phyloP scores from a whole-genome alignment of 2,888 invertebrate genomes.

The Ecdyonurus torrentis region DNA sequence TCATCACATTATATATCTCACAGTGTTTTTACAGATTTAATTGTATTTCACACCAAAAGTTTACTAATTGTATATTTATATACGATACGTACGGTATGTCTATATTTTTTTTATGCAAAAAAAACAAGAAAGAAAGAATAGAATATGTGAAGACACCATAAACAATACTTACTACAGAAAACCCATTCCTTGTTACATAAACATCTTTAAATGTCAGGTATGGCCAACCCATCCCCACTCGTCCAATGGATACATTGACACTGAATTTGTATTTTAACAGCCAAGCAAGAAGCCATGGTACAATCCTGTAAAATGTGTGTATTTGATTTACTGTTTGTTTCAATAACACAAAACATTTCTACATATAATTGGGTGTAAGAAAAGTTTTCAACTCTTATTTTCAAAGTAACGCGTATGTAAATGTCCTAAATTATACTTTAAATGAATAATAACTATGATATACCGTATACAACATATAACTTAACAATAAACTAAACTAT shows the following conservation, averaged over 20 bases:
- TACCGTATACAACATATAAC: conserved; percentile 3
- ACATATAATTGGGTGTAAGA: too few species aligned
- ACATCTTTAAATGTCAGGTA: conserved; percentile 67
- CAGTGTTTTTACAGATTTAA: not conserved
- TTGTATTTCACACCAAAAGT: not conserved
- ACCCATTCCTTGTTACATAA: conserved; percentile 60
- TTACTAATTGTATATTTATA: not conserved
- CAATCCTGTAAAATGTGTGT: conserved; percentile 53
- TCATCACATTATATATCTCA: conserved; percentile 11
- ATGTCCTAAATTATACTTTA: too few species aligned
- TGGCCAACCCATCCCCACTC: conserved; percentile 64
- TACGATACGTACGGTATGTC: conserved; percentile 3
- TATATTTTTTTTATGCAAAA: too few species aligned
- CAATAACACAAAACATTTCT: too few species aligned
- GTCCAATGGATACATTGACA: conserved; percentile 60
- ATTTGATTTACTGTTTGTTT: too few species aligned
- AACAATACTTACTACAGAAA: conserved; percentile 49
- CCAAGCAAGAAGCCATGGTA: conserved; percentile 64
- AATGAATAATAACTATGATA: conserved; percentile 7
- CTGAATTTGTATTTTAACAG: conserved; percentile 61
- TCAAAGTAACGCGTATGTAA: too few species aligned
- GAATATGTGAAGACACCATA: too few species aligned
- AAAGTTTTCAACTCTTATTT: conserved; percentile 6
- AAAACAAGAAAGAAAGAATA: conserved; percentile 3
- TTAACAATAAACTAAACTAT: conserved; percentile 4